A percentile compares a stretch with the other conserved stretches of the same genome.
Conservation (phyloP, 2,113 vertebrate genomes). For the Oophaga pumilio region DNA sequence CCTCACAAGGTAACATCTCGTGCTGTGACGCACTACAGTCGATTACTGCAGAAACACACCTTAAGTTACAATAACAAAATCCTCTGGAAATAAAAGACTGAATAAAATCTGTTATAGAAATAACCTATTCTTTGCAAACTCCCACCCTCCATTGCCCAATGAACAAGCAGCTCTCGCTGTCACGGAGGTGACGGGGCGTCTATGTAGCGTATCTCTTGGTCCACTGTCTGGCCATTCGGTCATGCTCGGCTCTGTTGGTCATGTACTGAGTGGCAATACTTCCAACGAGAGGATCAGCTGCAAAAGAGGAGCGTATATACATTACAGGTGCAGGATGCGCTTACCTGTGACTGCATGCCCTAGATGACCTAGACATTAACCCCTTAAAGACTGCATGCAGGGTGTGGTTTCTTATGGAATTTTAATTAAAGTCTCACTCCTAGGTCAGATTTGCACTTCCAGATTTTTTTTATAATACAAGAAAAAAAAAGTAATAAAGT, state of each 20-base stretch:
- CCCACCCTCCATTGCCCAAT: conserved; percentile 75
- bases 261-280: conserved; percentile 97
- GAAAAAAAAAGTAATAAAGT: no score
- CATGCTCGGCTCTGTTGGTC: conserved; percentile 96
- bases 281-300: conserved; percentile 91
- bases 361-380: no score
- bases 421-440: no score
- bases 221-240: conserved; percentile 97
- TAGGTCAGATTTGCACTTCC: no score
- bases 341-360: no score
- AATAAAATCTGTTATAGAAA: conserved; percentile 98
- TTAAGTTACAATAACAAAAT: conserved; percentile 93
- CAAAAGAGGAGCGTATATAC: conserved; percentile 55
- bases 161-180: conserved; percentile 82
- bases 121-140: conserved; percentile 80
- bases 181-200: conserved; percentile 69
- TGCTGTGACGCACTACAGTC: conserved; percentile 80
- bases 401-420: no score
- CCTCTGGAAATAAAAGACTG: conserved; percentile 90
- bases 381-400: no score
- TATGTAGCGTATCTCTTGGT: conserved; percentile 96
- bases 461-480: no score
- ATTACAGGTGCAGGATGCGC: background rate
- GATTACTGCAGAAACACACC: conserved; percentile 89
- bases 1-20: conserved; percentile 72